A percentile compares a stretch with the other conserved stretches of the same genome.
Evolutionary conservation across 2,888 invertebrate species (phyloP).

Genomic region (Macaria liturata): DNA sequence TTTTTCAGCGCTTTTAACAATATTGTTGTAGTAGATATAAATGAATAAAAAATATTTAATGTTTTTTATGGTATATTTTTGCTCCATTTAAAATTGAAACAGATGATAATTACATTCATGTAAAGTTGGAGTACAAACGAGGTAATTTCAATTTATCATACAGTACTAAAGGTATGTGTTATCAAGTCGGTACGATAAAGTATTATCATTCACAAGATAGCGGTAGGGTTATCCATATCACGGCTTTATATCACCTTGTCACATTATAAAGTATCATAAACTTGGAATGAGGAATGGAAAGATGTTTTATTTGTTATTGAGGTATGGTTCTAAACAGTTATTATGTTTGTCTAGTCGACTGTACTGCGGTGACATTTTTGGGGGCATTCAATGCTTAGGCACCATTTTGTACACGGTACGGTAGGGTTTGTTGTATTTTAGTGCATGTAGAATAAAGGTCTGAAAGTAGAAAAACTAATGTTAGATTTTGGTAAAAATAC

Average conservation of each 20-base stretch:
- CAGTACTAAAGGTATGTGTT: conserved; percentile 39
- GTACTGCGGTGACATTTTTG: conserved; percentile 27
- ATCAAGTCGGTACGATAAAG: conserved; percentile 62
- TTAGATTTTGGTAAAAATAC: too few relatives aligned
- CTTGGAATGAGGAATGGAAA: not conserved
- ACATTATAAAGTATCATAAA: conserved; percentile 8
- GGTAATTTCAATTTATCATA: conserved; percentile 58
- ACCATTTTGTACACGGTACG: too few relatives aligned
- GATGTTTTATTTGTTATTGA: not conserved
- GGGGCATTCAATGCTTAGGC: conserved; percentile 23
- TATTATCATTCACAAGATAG: conserved; percentile 60
- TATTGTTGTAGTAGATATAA: too few relatives aligned
- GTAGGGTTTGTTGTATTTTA: not conserved
- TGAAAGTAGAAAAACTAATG: too few relatives aligned
- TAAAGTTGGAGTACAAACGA: conserved; percentile 23
- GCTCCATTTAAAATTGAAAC: too few relatives aligned
- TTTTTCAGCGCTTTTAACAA: too few relatives aligned
- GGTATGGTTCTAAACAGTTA: conserved; percentile 14
- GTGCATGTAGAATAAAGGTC: not conserved
- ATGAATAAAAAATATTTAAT: too few relatives aligned
- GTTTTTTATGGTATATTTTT: too few relatives aligned
- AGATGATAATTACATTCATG: not conserved
- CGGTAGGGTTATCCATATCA: conserved; percentile 29
- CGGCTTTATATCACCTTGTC: conserved; percentile 12
- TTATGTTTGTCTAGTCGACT: conserved; percentile 9